These are phyloP conservation scores for Pluvialis apricaria DNA, from an alignment of 2,113 vertebrate species.

Conservation along the genomic window DNA sequence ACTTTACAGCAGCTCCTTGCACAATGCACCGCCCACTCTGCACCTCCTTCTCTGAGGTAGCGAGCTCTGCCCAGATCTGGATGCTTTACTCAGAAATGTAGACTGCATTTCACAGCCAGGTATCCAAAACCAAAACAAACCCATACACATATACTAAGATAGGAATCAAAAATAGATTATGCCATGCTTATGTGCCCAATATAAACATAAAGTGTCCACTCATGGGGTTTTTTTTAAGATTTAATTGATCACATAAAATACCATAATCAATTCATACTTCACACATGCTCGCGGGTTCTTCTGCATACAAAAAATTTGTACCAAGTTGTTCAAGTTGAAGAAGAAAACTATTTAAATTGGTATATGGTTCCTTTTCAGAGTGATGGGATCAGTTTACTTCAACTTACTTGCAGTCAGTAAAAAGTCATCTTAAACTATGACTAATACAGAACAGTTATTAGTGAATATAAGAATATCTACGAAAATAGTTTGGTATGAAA, in stretches of 20 bases:
- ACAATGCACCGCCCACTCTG: fast-evolving
- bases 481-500: background rate
- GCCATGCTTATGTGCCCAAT: background rate
- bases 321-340: background rate
- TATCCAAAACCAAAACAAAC: background rate
- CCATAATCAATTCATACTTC: background rate
- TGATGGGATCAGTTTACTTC: background rate
- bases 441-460: background rate
- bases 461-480: background rate
- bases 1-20: background rate
- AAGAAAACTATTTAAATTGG: background rate
- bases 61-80: background rate
- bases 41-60: background rate
- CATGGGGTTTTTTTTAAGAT: background rate
- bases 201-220: background rate
- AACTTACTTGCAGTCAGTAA: background rate
- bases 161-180: background rate
- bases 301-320: background rate
- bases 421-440: background rate
- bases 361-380: background rate
- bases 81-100: background rate
- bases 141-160: background rate
- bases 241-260: background rate
- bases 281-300: background rate
- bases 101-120: background rate